Percentiles rank a stretch among this genome's conserved stretches.
Evolutionary conservation across 2,888 invertebrate species (phyloP).

Genomic region (Opisthograptis luteolata): DNA sequence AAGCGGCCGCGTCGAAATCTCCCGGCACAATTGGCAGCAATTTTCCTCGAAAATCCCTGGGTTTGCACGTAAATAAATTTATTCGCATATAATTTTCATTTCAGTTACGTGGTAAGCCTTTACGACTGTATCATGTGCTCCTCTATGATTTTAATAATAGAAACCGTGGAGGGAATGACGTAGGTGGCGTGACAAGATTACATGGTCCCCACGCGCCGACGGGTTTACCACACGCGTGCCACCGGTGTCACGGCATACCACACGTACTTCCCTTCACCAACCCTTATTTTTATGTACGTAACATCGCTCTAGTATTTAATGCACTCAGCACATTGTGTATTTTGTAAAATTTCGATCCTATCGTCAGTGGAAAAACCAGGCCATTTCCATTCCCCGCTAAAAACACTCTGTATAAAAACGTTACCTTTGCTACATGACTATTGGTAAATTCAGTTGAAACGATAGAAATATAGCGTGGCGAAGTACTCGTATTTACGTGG

Average conservation of each 20-base stretch:
- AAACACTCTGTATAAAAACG: slow-evolving; percentile 20
- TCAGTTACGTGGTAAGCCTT: slow-evolving; percentile 25
- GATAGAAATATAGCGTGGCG: slow-evolving; percentile 2
- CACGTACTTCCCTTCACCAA: slow-evolving; percentile 30
- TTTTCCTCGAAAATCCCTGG: slow-evolving; percentile 45
- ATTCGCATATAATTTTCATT: slow-evolving; percentile 34
- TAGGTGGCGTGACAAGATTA: slow-evolving; percentile 51
- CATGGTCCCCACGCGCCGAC: slow-evolving; percentile 17
- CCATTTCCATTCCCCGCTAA: slow-evolving; percentile 14
- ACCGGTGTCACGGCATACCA: slow-evolving; percentile 31
- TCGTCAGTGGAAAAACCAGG: slow-evolving; percentile 20
- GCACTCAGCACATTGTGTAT: slow-evolving; percentile 28
- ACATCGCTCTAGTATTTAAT: slow-evolving; percentile 28
- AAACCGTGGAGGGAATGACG: slow-evolving; percentile 48
- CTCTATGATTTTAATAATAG: slow-evolving; percentile 41
- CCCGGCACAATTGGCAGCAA: slow-evolving; percentile 52
- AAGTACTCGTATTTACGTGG: too few species aligned
- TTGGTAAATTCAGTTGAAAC: slow-evolving; percentile 20
- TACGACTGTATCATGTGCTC: slow-evolving; percentile 14
- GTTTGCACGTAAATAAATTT: slow-evolving; percentile 44
- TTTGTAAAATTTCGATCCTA: slow-evolving; percentile 32
- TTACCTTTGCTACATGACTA: slow-evolving; percentile 15
- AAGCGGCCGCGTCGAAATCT: slow-evolving; percentile 36
- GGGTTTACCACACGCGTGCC: slow-evolving; percentile 34
- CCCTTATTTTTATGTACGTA: slow-evolving; percentile 30